Evolutionary conservation across 2,113 vertebrate species (phyloP).

Genomic region (Ornithorhynchus anatinus): DNA sequence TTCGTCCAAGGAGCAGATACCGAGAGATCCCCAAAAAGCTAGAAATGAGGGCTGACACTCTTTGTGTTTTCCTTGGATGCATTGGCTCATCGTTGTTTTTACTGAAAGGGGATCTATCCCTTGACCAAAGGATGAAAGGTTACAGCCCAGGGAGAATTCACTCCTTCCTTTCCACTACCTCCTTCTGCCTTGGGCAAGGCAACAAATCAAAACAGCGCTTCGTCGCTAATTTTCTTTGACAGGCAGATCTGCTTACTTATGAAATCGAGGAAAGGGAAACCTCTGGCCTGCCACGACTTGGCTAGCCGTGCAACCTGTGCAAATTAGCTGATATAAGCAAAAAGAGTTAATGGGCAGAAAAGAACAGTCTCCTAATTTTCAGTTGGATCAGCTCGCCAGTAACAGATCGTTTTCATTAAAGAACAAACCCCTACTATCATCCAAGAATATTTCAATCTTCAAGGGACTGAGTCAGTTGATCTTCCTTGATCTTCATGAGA

Average conservation of each 20-base stretch:
- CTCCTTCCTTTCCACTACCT: conserved; percentile 16
- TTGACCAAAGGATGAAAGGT: background rate
- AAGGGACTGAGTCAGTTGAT: background rate
- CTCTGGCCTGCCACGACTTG: background rate
- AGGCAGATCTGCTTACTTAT: conserved; percentile 9
- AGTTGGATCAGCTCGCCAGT: background rate
- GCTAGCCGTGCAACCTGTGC: background rate
- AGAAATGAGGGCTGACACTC: background rate
- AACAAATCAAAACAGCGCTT: conserved; percentile 1
- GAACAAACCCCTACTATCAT: background rate
- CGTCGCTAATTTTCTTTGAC: background rate
- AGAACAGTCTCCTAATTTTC: background rate
- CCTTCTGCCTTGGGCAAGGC: conserved; percentile 2
- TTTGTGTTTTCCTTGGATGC: background rate
- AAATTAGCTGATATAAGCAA: background rate
- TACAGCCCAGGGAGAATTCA: background rate
- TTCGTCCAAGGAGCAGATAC: conserved; percentile 8
- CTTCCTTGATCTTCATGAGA: background rate
- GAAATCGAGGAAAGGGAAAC: background rate
- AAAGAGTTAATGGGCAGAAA: background rate
- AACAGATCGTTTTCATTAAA: background rate
- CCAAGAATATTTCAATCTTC: background rate
- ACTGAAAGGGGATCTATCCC: background rate
- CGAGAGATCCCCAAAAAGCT: background rate
- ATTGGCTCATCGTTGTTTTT: background rate